phyloP scores from a whole-genome alignment of 2,888 invertebrate genomes.

The Limnephilus marmoratus region DNA sequence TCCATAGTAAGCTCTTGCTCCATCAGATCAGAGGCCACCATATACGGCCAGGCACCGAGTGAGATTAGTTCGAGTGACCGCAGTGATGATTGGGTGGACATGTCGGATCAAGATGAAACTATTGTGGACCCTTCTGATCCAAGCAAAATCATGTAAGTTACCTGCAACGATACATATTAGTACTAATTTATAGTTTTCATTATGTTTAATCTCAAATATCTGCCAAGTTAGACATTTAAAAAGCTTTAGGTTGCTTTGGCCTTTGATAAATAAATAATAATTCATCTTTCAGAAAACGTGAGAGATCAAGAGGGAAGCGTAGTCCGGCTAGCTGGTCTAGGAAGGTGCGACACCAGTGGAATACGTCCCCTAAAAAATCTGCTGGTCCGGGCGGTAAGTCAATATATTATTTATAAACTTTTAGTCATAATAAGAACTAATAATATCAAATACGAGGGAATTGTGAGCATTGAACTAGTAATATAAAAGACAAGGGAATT shows the following conservation, averaged over 20 bases:
- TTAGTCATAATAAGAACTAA: not conserved
- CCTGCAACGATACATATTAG: not conserved
- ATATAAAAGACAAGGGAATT: too few relatives aligned
- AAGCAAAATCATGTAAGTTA: conserved; percentile 80
- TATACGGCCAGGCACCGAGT: conserved; percentile 76
- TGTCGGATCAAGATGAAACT: conserved; percentile 78
- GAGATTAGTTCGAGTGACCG: conserved; percentile 79
- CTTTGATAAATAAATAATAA: not conserved
- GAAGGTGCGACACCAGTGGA: conserved; percentile 81
- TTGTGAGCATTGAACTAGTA: not conserved
- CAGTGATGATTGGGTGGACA: conserved; percentile 83
- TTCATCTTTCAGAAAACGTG: conserved; percentile 74
- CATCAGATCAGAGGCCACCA: conserved; percentile 75
- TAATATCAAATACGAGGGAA: not conserved
- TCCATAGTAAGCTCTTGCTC: conserved; percentile 75
- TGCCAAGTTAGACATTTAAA: not conserved
- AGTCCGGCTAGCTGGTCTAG: conserved; percentile 80
- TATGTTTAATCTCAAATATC: not conserved
- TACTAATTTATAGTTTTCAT: not conserved
- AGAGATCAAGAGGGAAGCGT: conserved; percentile 74
- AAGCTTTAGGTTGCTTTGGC: not conserved
- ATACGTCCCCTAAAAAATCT: conserved; percentile 75
- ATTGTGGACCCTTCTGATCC: conserved; percentile 67
- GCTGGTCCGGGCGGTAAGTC: conserved; percentile 66
- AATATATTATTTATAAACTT: not conserved